A percentile compares a stretch with the other conserved stretches of the same genome.
Evolutionary conservation across 1,140 invertebrate species (phyloP).

Genomic region (Maniola jurtina): DNA sequence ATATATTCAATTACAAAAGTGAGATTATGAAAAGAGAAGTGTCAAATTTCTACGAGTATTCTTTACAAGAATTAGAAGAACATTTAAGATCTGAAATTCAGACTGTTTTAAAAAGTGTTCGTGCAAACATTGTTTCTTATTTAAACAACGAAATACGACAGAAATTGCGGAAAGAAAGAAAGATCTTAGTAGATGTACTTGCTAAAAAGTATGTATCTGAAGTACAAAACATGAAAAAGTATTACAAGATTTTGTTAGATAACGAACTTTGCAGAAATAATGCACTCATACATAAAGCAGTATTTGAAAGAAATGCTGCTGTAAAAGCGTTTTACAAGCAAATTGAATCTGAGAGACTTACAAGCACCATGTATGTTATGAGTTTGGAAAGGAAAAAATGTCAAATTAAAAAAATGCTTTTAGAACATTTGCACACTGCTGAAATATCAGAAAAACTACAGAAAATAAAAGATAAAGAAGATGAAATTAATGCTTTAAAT

Average conservation of each 20-base stretch:
- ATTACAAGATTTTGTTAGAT: constrained; percentile 55
- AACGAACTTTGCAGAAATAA: constrained; percentile 52
- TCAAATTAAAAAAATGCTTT: constrained; percentile 56
- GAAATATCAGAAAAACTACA: constrained; percentile 50
- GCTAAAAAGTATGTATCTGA: constrained; percentile 47
- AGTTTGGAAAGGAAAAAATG: constrained; percentile 68
- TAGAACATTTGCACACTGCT: constrained; percentile 49
- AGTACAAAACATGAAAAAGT: constrained; percentile 56
- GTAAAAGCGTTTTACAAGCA: constrained; percentile 56
- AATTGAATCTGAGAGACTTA: constrained; percentile 55
- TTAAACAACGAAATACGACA: constrained; percentile 55
- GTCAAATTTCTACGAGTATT: constrained; percentile 51
- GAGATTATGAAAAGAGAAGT: constrained; percentile 57
- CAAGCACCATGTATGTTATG: constrained; percentile 67
- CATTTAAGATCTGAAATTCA: constrained; percentile 54
- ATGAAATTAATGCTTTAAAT: constrained; percentile 44
- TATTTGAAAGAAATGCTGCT: constrained; percentile 58
- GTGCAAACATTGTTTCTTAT: constrained; percentile 49
- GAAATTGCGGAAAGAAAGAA: constrained; percentile 51
- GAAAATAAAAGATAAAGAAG: constrained; percentile 50
- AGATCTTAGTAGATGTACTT: constrained; percentile 48
- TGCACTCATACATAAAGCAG: constrained; percentile 44
- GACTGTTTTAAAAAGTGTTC: constrained; percentile 39
- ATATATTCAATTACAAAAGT: constrained; percentile 57
- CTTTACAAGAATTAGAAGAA: constrained; percentile 57